Base-by-base conservation (phyloP, 35 echinoderm and acorn worm genomes). In the Lytechinus pictus region DNA sequence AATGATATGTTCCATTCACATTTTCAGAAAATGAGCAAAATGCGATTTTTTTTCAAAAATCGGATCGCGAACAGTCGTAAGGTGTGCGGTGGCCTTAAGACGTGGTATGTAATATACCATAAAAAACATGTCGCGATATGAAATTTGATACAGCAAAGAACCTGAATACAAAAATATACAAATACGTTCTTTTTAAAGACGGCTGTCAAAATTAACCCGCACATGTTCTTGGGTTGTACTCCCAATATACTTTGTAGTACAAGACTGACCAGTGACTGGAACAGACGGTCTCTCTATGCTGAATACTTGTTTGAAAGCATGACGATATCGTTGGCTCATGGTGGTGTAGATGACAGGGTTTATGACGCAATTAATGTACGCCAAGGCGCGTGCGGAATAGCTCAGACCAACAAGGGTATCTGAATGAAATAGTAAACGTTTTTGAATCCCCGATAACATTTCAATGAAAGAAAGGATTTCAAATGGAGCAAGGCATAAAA, bases 311-410 rank as follows among this genome's bases (percentile, higher is more conserved):
- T 96, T 95, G 86, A 98, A 98, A 19, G 97, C 97, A 28, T 96
- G 94, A 3, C 97, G 72, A 52, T 98, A 98, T 24, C 96, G 89
- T 52, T 96, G 95, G 88, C 97, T 98, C 96, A 96, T 96, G 13
- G 93, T 91, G 9, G 96, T 97, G 57, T 96, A 98, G 10, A 98
- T 97, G 52, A 98, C 94, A 1, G 97, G 97, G 54, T 98, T 98
- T 16, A 98, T 95, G 27, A 95, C 97, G 14, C 94, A 98, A 71
- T 98, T 98, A 1, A 98, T 54, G 53, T 98, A 98, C 11, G 94
- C 92, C 27, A 98, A 27, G 8, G 91, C 60, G 57, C 97, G 88
- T 55, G 66, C 58, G 10, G 71, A 66, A 16, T 92, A 54, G 21
- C 10, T 52, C 27, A 97, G n/a, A 57, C 93, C 53, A 27, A 54